Base-by-base conservation (phyloP, 2,888 invertebrate genomes). In the Lissocephala sabroskyi region DNA sequence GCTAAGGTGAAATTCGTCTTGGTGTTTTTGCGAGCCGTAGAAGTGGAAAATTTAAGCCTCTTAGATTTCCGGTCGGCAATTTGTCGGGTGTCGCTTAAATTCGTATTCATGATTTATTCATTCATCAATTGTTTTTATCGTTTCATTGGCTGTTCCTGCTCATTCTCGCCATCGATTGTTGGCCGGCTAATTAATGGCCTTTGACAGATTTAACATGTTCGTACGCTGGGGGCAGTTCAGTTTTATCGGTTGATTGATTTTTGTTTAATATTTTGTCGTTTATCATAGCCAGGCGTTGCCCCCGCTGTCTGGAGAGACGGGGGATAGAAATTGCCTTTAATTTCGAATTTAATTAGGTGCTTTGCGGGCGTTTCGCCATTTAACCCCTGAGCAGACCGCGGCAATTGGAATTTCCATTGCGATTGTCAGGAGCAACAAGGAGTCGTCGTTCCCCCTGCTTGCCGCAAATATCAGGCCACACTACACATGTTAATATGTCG, bases 41-140 rank as follows among this genome's bases (percentile, higher is more conserved):
- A n/a, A n/a, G 29, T 29, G 29, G 10, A 41, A 41, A 14, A 41
- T 41, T 41, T 41, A 7, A 14, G 4, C 19, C 44, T 7, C 18
- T 52, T 50, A 59, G 55, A 61, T 63, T 71, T 68, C 68, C 65
- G 65, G 60, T 65, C 56, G 40, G 52, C 46, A 62, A 67, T 71
- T 66, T 74, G 62, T 65, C 56, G 68, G 55, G 42, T 14, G 35
- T 14, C 16, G 16, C 35, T 16, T 35, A n/a, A 32, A 13, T 32
- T 32, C 32, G 18, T 11, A 17, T 32, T 32, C 19, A 18, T 33
- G 11, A 43, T 35, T 18, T 33, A n/a, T n/a, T n/a, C n/a, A n/a
- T n/a, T n/a, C 40, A 49, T 45, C 45, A 4, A 52, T 48, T 55
- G 46, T 48, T 51, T 36, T 39, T 18, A 36, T 37, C 6, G 23